Evolutionary conservation across 2,888 invertebrate genomes (phyloP), one percentile per base, ranked within the genome.

Genomic region (Eilema depressum): DNA sequence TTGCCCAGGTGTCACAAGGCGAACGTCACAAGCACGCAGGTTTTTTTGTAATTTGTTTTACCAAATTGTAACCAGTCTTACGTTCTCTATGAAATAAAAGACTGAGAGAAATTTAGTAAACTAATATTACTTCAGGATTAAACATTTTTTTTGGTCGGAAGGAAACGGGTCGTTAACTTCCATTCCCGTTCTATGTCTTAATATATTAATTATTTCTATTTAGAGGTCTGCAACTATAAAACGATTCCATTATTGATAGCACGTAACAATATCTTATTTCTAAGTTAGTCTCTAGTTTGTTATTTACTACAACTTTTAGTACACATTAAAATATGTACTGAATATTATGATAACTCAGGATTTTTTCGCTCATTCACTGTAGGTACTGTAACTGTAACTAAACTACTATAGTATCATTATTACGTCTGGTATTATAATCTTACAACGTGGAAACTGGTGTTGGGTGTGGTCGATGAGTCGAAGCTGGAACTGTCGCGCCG

Each of bases 31-130:
- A n/a, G n/a, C n/a, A n/a, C n/a, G n/a, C n/a, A n/a, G n/a, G n/a
- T n/a, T n/a, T 73, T 76, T 71, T 80, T 72, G 69, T 77, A 61
- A 68, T 74, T 73, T 66, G 47, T 71, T 78, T 83, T 72, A 80
- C 82, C 79, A 81, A 75, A 79, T 79, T 66, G 81, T 81, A 83
- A 84, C 86, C 88, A 90, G 89, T 89, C 91, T 91, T 89, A 78
- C 91, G 93, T 93, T 93, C 93, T 92, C 91, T 78, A 41, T 75
- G n/a, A n/a, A n/a, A n/a, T n/a, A n/a, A 75, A 89, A 92, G 89
- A 91, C 89, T 79, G 87, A 89, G 82, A 81, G 76, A 70, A 78
- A 74, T 69, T 78, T 71, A 79, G 76, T 84, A 84, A 85, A 81
- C 76, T 60, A 65, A 64, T 71, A 41, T 69, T 47, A 67, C 53